Percentiles rank a stretch among this genome's conserved stretches.
Evolutionary conservation across 2,113 vertebrate species (phyloP).

Genomic region (Lampris megalopsis): DNA sequence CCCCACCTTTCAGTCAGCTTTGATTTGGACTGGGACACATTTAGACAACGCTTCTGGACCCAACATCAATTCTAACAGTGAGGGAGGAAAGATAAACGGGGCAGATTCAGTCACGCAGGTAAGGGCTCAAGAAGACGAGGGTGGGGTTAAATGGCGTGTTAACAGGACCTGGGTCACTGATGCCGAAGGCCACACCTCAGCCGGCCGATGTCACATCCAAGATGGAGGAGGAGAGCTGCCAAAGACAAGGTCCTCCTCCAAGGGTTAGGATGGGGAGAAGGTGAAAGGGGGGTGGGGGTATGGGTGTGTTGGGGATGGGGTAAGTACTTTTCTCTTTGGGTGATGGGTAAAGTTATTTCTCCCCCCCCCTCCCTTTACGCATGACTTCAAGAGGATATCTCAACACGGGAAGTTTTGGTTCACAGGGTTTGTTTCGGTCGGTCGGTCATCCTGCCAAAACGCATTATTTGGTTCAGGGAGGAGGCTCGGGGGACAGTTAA

Average conservation of each 20-base stretch:
- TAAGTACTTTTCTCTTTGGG: slow-evolving; percentile 40
- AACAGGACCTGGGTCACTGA: slow-evolving; percentile 62
- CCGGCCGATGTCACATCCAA: slow-evolving; percentile 45
- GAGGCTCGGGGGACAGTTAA: slow-evolving; percentile 45
- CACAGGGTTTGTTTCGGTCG: slow-evolving; percentile 3
- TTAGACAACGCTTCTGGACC: slow-evolving; percentile 48
- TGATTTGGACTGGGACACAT: slow-evolving; percentile 49
- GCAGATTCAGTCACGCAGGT: slow-evolving; percentile 54
- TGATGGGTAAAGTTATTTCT: slow-evolving; percentile 25
- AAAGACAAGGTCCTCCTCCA: slow-evolving; percentile 67
- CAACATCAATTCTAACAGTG: slow-evolving; percentile 33
- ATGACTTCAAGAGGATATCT: slow-evolving; percentile 13
- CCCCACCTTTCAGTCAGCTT: slow-evolving; percentile 52
- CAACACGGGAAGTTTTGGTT: slow-evolving; percentile 37
- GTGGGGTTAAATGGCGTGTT: slow-evolving; percentile 27
- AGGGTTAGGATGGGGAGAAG: neutral
- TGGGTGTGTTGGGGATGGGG: neutral
- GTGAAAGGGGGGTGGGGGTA: neutral
- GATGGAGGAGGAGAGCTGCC: slow-evolving; percentile 74
- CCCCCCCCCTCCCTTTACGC: slow-evolving; percentile 31
- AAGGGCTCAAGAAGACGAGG: slow-evolving; percentile 1
- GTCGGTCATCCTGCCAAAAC: slow-evolving; percentile 21
- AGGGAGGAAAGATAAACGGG: slow-evolving; percentile 33
- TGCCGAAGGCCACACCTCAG: slow-evolving; percentile 70
- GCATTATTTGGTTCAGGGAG: slow-evolving; percentile 54